These are phyloP conservation scores for Tenebrosternarchus preto DNA, from an alignment of 2,113 vertebrate genomes.

Conservation along the genomic window DNA sequence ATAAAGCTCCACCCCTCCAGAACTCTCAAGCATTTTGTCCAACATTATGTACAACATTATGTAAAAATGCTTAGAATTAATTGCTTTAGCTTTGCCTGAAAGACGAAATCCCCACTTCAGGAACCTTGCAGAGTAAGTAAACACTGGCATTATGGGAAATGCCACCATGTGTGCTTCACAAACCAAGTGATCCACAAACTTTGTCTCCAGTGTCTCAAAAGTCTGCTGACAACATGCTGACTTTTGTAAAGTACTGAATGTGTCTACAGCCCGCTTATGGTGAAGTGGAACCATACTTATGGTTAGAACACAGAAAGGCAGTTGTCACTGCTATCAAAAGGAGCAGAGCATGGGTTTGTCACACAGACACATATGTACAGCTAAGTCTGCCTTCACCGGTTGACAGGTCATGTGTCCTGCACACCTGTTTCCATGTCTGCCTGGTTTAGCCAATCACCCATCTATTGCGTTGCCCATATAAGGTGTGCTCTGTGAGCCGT, in stretches of 20 bases:
- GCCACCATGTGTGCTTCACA: too few relatives aligned
- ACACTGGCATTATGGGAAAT: too few relatives aligned
- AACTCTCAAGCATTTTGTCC: neutral
- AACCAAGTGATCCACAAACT: too few relatives aligned
- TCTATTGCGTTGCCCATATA: slow-evolving; percentile 10
- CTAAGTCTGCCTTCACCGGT: neutral
- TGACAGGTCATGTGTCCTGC: neutral
- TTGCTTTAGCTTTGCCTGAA: neutral
- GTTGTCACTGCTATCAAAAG: too few relatives aligned
- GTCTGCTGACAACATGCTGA: too few relatives aligned
- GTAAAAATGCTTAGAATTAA: neutral
- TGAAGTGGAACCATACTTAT: too few relatives aligned
- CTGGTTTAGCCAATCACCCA: slow-evolving; percentile 32
- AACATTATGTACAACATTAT: neutral
- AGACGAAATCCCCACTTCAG: neutral
- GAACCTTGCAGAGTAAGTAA: neutral
- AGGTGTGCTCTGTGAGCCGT: slow-evolving; percentile 3
- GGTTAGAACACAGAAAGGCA: too few relatives aligned
- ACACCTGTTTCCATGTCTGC: slow-evolving; percentile 10
- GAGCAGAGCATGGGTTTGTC: too few relatives aligned
- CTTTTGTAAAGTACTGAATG: too few relatives aligned
- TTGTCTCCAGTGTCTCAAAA: too few relatives aligned
- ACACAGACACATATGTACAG: neutral
- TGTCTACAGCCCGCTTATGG: too few relatives aligned
- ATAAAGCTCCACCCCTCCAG: too few relatives aligned